These are phyloP conservation scores for Sebastes schlegelii DNA, from an alignment of 2,113 vertebrate species.

Conservation along the genomic window DNA sequence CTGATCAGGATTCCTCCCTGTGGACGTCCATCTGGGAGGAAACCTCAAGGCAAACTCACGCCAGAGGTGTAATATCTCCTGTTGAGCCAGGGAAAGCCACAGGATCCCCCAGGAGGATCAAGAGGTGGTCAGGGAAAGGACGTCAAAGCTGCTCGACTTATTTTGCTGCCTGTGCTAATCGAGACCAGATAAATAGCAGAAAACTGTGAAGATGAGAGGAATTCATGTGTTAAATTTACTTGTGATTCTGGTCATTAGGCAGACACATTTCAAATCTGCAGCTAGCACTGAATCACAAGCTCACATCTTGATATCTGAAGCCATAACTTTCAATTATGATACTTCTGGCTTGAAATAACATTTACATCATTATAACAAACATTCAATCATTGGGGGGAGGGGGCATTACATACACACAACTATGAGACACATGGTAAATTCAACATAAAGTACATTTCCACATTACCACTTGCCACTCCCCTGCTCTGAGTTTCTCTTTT, in stretches of 20 bases:
- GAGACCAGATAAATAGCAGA: constrained; percentile 4
- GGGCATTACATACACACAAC: neutral
- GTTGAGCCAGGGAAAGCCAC: constrained; percentile 7
- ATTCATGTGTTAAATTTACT: neutral
- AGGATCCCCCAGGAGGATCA: constrained; percentile 9
- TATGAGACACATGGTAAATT: neutral
- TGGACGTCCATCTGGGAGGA: constrained; percentile 14
- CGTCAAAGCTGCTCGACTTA: neutral
- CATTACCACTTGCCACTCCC: neutral
- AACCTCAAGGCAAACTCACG: constrained; percentile 5
- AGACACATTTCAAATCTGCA: neutral
- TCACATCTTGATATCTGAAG: neutral
- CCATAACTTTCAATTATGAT: neutral
- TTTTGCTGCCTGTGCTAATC: neutral
- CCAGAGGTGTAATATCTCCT: constrained; percentile 18
- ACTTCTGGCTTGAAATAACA: neutral
- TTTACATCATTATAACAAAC: neutral
- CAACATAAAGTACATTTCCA: neutral
- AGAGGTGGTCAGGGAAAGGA: neutral
- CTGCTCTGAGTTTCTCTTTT: neutral
- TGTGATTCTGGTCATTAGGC: constrained; percentile 3
- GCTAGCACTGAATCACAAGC: neutral
- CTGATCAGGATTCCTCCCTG: constrained; percentile 14
- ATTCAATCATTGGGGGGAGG: neutral
- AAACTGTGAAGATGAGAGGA: constrained; percentile 7